Evolutionary conservation across 2,888 invertebrate genomes (phyloP).

Genomic region (Diabrotica balteata): DNA sequence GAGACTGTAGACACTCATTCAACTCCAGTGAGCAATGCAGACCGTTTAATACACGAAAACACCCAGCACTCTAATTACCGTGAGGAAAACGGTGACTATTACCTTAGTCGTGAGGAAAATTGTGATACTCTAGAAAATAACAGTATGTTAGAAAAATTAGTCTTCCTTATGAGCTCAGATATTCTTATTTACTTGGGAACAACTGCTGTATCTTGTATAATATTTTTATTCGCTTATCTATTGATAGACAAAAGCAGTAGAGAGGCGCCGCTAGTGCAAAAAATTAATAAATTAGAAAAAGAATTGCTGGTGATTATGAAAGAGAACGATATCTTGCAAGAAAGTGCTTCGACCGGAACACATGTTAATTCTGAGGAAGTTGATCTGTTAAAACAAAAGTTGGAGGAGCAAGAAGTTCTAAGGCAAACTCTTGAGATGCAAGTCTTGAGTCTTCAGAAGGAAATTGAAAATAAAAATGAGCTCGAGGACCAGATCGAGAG

Average conservation of each 20-base stretch:
- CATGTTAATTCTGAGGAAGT: conserved; percentile 78
- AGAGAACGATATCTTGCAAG: conserved; percentile 72
- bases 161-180: conserved; percentile 44
- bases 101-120: conserved; percentile 2
- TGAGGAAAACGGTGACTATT: not conserved
- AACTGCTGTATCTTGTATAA: conserved; percentile 74
- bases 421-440: conserved; percentile 70
- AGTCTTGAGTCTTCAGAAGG: conserved; percentile 71
- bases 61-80: not conserved
- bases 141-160: conserved; percentile 19
- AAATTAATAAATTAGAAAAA: conserved; percentile 70
- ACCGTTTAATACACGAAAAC: conserved; percentile 8
- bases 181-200: conserved; percentile 55
- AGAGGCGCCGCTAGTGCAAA: conserved; percentile 74
- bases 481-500: conserved; percentile 73
- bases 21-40: conserved; percentile 13
- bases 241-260: conserved; percentile 78
- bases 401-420: conserved; percentile 63
- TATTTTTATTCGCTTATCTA: conserved; percentile 80
- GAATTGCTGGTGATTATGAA: conserved; percentile 67
- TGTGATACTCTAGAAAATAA: conserved; percentile 27
- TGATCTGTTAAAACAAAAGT: conserved; percentile 69
- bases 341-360: conserved; percentile 47
- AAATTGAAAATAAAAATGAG: conserved; percentile 67
- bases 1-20: not conserved